phyloP scores from a whole-genome alignment of 2,888 invertebrate genomes.

The Polyommatus icarus region DNA sequence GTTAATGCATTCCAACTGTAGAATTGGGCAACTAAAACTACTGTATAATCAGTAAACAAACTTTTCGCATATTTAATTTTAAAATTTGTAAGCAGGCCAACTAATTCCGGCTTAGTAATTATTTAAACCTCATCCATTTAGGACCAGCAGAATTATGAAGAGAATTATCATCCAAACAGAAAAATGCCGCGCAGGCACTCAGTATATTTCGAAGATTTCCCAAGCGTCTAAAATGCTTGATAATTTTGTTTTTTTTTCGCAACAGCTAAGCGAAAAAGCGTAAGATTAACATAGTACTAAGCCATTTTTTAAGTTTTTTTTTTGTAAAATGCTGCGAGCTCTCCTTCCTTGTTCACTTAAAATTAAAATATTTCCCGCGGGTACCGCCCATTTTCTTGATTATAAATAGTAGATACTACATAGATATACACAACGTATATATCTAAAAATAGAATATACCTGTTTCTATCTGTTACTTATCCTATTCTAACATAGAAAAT shows the following conservation, averaged over 20 bases:
- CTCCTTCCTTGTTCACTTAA: background rate
- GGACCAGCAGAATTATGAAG: background rate
- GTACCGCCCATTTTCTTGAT: background rate
- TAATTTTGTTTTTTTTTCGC: conserved; percentile 7
- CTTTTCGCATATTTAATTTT: background rate
- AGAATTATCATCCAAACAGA: conserved; percentile 1
- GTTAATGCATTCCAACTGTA: no score
- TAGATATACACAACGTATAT: no score
- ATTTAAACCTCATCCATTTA: conserved; percentile 2
- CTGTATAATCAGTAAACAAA: no score
- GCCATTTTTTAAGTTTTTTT: background rate
- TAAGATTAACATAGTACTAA: background rate
- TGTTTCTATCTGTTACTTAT: no score
- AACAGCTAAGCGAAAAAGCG: background rate
- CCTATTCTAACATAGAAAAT: no score
- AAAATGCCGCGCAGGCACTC: background rate
- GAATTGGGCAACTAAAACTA: no score
- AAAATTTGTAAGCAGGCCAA: background rate
- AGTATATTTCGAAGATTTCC: conserved; percentile 11
- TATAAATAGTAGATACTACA: no score
- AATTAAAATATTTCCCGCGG: background rate
- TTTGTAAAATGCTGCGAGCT: background rate
- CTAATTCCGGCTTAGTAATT: background rate
- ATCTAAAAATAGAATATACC: no score
- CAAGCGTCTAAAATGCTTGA: background rate